Percentiles rank a stretch among this genome's conserved stretches.
These are phyloP conservation scores for Phrixothrix hirtus DNA, from an alignment of 2,888 invertebrate species.

Conservation along the genomic window DNA sequence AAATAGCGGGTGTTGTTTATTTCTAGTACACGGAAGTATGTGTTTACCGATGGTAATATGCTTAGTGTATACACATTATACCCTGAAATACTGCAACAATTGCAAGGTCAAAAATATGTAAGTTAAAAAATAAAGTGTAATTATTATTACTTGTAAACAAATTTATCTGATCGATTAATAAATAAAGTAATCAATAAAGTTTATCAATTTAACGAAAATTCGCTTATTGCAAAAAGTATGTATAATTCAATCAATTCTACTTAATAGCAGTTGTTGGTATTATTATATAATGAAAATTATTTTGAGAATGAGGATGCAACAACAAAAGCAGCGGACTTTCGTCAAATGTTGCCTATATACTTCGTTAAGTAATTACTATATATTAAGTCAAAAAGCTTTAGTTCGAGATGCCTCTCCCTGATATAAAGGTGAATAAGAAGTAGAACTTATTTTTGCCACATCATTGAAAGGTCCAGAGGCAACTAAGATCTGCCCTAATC, in stretches of 20 bases:
- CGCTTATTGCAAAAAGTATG: neutral
- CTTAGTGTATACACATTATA: no score
- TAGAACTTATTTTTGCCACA: constrained; percentile 47
- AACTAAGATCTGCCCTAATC: constrained; percentile 54
- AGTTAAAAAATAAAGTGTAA: no score
- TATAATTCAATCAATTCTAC: neutral
- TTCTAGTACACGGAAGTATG: no score
- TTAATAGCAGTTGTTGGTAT: neutral
- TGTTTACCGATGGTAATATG: no score
- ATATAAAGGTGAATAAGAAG: constrained; percentile 25
- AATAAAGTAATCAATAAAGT: no score
- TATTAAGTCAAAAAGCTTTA: constrained; percentile 21
- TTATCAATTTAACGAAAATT: no score
- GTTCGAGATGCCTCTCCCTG: constrained; percentile 14
- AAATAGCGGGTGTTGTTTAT: no score
- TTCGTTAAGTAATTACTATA: constrained; percentile 18
- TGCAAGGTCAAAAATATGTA: no score
- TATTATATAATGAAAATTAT: neutral
- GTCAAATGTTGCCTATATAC: constrained; percentile 10
- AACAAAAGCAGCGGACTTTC: constrained; percentile 1
- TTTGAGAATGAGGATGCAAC: constrained; percentile 1
- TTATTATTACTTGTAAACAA: no score
- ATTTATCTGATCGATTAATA: no score
- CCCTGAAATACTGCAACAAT: no score
- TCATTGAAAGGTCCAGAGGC: constrained; percentile 54